A percentile compares a stretch with the other conserved stretches of the same genome.
Conservation (phyloP, 2,797 vertebrate genomes). For the Petrocephalus sullivani region DNA sequence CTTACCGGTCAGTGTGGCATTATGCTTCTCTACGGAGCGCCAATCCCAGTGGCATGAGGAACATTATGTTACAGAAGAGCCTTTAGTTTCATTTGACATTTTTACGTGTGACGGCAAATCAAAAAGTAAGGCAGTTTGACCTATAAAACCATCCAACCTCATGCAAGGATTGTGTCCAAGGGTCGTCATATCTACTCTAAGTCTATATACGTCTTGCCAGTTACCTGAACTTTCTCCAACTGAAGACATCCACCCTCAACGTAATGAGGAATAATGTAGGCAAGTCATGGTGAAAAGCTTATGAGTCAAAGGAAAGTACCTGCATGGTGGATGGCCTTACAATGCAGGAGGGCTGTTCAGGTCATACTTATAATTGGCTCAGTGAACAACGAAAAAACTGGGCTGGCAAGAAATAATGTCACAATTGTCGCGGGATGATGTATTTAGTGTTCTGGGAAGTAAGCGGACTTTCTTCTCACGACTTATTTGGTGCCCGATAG, state of each 20-base stretch:
- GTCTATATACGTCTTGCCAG: background rate
- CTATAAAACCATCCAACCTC: background rate
- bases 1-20: conserved; percentile 63
- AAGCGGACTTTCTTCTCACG: background rate
- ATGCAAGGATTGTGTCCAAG: background rate
- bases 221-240: background rate
- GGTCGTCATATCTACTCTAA: background rate
- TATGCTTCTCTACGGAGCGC: background rate
- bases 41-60: background rate
- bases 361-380: background rate
- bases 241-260: background rate
- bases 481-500: background rate
- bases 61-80: background rate
- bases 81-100: background rate
- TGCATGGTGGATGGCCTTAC: background rate
- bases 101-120: background rate
- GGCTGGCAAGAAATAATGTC: background rate
- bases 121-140: background rate
- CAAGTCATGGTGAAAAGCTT: background rate
- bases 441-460: background rate
- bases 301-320: background rate
- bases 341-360: background rate
- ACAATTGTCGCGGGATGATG: background rate
- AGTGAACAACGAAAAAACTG: background rate
- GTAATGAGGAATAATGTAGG: background rate